A percentile compares a stretch with the other conserved stretches of the same genome.
phyloP scores from a whole-genome alignment of 2,888 invertebrate genomes.

The Sarcophaga variegata region DNA sequence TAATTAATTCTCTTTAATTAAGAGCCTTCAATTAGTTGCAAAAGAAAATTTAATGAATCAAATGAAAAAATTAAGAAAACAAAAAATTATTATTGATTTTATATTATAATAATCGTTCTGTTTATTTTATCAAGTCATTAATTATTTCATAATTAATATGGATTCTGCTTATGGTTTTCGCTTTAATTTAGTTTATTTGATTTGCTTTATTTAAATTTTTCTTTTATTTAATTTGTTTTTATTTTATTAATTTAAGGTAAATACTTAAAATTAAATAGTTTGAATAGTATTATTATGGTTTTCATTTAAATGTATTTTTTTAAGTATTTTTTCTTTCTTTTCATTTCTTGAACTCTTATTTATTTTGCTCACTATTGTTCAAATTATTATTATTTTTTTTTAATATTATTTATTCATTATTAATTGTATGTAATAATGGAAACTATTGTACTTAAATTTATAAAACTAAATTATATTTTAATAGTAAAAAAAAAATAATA shows the following conservation, averaged over 20 bases:
- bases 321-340: conserved; percentile 23
- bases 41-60: conserved; percentile 38
- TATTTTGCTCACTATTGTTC: conserved; percentile 17
- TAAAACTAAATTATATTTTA: conserved; percentile 39
- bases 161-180: conserved; percentile 27
- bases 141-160: conserved; percentile 59
- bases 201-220: conserved; percentile 27
- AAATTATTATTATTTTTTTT: conserved; percentile 39
- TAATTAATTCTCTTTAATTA: conserved; percentile 27
- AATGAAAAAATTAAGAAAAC: not conserved
- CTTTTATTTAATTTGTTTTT: conserved; percentile 21
- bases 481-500: conserved; percentile 34
- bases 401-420: conserved; percentile 34
- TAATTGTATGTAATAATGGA: conserved; percentile 38
- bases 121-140: conserved; percentile 37
- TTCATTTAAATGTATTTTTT: conserved; percentile 18
- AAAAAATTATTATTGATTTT: conserved; percentile 27
- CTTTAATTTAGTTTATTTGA: conserved; percentile 11
- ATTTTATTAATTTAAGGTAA: conserved; percentile 41
- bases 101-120: conserved; percentile 25
- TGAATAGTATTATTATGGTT: conserved; percentile 29
- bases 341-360: conserved; percentile 13
- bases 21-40: conserved; percentile 41
- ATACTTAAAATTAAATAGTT: conserved; percentile 66
- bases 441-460: conserved; percentile 62